A percentile compares a stretch with the other conserved stretches of the same genome.
Evolutionary conservation across 2,113 vertebrate species (phyloP).

Genomic region (Limnothrissa miodon): DNA sequence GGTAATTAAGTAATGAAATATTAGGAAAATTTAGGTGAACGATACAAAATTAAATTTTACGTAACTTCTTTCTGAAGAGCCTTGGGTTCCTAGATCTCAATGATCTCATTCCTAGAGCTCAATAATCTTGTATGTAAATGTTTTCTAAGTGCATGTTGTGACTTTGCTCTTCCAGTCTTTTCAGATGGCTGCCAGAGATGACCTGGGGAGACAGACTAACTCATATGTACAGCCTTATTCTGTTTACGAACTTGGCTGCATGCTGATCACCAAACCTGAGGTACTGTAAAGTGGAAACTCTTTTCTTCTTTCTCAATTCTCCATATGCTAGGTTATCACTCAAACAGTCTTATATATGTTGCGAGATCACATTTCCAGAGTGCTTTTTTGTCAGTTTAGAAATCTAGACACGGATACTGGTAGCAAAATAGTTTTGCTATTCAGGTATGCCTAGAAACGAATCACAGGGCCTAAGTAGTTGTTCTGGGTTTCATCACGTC

Average conservation of each 20-base stretch:
- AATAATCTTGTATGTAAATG: not conserved
- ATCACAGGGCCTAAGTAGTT: no score
- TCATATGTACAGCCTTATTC: constrained; percentile 91
- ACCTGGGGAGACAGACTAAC: constrained; percentile 88
- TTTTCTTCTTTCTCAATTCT: not conserved
- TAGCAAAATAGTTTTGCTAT: no score
- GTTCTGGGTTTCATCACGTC: no score
- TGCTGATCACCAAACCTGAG: constrained; percentile 89
- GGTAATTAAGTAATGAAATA: constrained; percentile 61
- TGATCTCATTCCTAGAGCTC: not conserved
- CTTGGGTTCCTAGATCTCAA: not conserved
- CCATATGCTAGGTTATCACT: not conserved
- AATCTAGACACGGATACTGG: no score
- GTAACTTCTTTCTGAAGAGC: no score
- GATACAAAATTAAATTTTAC: no score
- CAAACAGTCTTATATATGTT: not conserved
- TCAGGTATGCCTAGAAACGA: no score
- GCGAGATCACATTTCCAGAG: no score
- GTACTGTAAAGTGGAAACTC: constrained; percentile 67
- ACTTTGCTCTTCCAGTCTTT: constrained; percentile 76
- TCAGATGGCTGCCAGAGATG: constrained; percentile 88
- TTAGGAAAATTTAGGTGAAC: no score
- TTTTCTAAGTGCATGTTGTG: not conserved
- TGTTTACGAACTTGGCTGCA: constrained; percentile 94
- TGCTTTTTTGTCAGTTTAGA: no score